phyloP scores from a whole-genome alignment of 2,888 invertebrate species.

The Patella pellucida region DNA sequence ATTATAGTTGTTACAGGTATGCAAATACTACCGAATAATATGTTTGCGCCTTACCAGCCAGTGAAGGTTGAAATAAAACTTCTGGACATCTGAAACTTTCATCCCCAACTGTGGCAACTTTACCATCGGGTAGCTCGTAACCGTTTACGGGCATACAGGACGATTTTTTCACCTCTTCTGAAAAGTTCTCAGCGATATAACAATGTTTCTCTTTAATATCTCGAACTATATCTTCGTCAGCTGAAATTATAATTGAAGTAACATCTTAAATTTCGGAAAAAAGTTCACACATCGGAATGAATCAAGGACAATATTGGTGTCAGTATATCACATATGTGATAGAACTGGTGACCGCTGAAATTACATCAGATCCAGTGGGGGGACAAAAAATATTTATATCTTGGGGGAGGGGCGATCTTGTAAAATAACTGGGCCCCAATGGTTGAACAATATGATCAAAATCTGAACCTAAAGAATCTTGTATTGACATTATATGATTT shows the following conservation, averaged over 20 bases:
- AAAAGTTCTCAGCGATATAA: constrained; percentile 48
- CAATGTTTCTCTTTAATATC: constrained; percentile 25
- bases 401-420: too few species aligned
- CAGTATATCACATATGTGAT: too few species aligned
- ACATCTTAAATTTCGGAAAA: background rate
- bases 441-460: too few species aligned
- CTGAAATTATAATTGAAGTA: background rate
- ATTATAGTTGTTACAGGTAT: too few species aligned
- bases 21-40: background rate
- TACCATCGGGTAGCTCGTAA: background rate
- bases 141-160: background rate
- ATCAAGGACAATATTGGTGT: too few species aligned
- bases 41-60: background rate
- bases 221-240: background rate
- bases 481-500: too few species aligned
- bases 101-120: background rate
- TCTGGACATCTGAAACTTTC: background rate
- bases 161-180: constrained; percentile 42
- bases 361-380: too few species aligned
- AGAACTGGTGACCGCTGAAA: too few species aligned
- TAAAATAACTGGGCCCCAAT: too few species aligned
- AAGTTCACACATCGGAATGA: too few species aligned
- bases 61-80: background rate
- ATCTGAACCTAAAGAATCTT: too few species aligned
- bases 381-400: too few species aligned